These are phyloP conservation scores for Suncus etruscus DNA, from an alignment of 2,113 vertebrate species.

Conservation along the genomic window DNA sequence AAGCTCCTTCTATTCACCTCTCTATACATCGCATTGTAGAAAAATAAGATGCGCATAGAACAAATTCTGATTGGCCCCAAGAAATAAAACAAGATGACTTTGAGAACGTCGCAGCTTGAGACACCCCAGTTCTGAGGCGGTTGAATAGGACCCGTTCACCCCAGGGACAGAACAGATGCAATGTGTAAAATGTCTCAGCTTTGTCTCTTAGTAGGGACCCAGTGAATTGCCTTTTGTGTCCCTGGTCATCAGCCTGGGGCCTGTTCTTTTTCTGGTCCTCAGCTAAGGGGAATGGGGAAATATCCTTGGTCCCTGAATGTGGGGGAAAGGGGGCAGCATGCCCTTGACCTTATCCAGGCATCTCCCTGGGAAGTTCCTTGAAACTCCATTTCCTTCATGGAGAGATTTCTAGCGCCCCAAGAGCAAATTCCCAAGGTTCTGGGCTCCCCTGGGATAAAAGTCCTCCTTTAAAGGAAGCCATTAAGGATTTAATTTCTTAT, in stretches of 20 bases:
- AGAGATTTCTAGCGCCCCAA: not conserved
- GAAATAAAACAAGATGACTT: not conserved
- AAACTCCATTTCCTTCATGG: not conserved
- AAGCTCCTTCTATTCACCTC: accelerated
- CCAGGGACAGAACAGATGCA: accelerated
- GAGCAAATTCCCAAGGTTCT: constrained; percentile 36
- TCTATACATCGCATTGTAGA: constrained; percentile 71
- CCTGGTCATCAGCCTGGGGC: too few relatives aligned
- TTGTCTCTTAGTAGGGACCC: not conserved
- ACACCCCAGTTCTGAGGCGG: not conserved
- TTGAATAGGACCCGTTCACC: not conserved
- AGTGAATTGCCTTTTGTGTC: too few relatives aligned
- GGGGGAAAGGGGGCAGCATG: too few relatives aligned
- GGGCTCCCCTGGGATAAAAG: constrained; percentile 47
- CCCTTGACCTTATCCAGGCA: not conserved
- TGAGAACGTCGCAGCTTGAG: too few relatives aligned
- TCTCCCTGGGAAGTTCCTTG: not conserved
- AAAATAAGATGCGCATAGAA: constrained; percentile 75
- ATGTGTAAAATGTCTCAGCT: too few relatives aligned
- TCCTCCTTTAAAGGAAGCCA: constrained; percentile 70
- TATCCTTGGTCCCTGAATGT: too few relatives aligned
- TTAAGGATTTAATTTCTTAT: constrained; percentile 81
- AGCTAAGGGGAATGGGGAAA: too few relatives aligned
- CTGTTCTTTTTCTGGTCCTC: too few relatives aligned
- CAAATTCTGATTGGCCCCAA: not conserved